phyloP scores from a whole-genome alignment of 1,140 invertebrate species.

The Pectinophora gossypiella region DNA sequence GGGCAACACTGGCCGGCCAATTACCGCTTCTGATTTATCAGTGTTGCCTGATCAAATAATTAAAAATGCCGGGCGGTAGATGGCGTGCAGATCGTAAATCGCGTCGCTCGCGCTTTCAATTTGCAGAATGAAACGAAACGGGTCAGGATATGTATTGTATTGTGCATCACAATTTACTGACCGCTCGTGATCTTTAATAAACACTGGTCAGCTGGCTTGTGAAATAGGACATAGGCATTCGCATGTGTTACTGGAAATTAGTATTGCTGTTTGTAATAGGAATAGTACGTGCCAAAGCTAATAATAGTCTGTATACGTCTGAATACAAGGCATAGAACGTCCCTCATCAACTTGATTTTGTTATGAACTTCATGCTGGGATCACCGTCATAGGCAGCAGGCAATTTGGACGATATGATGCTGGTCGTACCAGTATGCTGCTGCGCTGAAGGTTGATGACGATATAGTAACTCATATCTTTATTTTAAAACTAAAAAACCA shows the following conservation, averaged over 20 bases:
- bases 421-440: too few species aligned
- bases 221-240: neutral
- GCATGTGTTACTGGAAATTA: neutral
- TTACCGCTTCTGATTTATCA: slow-evolving; percentile 62
- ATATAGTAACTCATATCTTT: too few species aligned
- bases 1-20: slow-evolving; percentile 43
- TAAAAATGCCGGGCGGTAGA: slow-evolving; percentile 55
- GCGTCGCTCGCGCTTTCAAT: slow-evolving; percentile 48
- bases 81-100: slow-evolving; percentile 39
- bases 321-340: too few species aligned
- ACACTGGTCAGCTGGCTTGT: neutral
- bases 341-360: too few species aligned
- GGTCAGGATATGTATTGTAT: slow-evolving; percentile 15
- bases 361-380: too few species aligned
- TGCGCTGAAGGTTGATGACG: too few species aligned
- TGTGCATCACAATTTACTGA: slow-evolving; percentile 32
- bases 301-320: too few species aligned
- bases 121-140: slow-evolving; percentile 44
- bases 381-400: too few species aligned
- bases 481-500: too few species aligned
- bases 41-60: slow-evolving; percentile 68
- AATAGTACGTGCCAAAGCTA: too few species aligned
- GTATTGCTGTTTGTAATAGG: too few species aligned
- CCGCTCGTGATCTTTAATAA: slow-evolving; percentile 5
- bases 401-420: too few species aligned